These are phyloP conservation scores for Syrmaticus mikado DNA, from an alignment of 2,113 vertebrate species.

Conservation along the genomic window DNA sequence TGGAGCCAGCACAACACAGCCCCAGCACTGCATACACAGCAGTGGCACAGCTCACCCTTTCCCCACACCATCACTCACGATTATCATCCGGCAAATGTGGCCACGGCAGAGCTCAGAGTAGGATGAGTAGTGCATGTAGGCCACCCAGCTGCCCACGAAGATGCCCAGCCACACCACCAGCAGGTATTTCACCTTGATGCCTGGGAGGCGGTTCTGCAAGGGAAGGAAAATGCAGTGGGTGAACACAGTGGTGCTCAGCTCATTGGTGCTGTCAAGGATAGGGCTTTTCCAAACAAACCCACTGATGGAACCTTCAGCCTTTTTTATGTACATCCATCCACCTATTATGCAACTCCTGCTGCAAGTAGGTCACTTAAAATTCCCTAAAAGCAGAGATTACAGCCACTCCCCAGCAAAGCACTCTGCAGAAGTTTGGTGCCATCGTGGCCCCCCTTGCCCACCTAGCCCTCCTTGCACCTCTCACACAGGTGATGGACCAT, in stretches of 20 bases:
- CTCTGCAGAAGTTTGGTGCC: not conserved
- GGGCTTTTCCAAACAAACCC: not conserved
- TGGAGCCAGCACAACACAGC: not conserved
- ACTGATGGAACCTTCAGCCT: not conserved
- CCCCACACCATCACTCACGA: constrained; percentile 83
- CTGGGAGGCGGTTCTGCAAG: constrained; percentile 87
- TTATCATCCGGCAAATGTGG: constrained; percentile 90
- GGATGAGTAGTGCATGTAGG: constrained; percentile 93
- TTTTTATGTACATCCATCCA: not conserved
- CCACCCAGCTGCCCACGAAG: constrained; percentile 92
- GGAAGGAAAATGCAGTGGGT: not conserved
- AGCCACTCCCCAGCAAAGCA: not conserved
- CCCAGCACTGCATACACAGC: rapidly evolving
- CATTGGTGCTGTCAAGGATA: not conserved
- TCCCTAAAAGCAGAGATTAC: constrained; percentile 52
- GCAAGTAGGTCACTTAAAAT: constrained; percentile 68
- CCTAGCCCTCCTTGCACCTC: not conserved
- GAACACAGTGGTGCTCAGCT: not conserved
- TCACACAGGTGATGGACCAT: rapidly evolving
- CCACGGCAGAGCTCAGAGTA: constrained; percentile 94
- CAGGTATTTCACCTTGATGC: constrained; percentile 93
- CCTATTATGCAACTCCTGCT: constrained; percentile 54
- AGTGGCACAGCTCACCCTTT: not conserved
- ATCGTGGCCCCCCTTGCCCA: not conserved
- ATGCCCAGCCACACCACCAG: constrained; percentile 93